Conservation (phyloP, 2,797 vertebrate genomes). For the Podarcis siculus region DNA sequence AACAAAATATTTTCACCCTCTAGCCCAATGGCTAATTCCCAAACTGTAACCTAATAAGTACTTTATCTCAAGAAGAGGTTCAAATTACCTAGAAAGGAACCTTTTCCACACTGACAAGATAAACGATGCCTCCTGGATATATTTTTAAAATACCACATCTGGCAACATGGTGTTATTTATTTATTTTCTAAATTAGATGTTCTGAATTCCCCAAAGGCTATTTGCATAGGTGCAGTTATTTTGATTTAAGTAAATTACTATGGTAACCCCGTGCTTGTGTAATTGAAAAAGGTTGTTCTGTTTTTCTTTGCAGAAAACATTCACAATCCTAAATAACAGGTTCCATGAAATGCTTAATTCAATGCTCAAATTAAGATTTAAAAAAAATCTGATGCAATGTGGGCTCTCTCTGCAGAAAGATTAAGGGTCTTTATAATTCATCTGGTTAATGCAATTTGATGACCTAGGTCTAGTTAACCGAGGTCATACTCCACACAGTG, state of each 20-base stretch:
- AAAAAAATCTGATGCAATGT: not conserved
- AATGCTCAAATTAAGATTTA: not conserved
- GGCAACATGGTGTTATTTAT: not conserved
- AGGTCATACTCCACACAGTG: not conserved
- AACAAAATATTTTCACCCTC: conserved; percentile 7
- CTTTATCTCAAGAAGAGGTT: conserved; percentile 7
- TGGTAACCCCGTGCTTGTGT: not conserved
- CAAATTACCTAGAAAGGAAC: not conserved
- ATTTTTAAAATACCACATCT: conserved; percentile 16
- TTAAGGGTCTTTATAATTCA: not conserved
- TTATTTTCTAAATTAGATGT: not conserved
- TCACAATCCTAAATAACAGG: not conserved
- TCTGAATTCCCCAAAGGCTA: not conserved
- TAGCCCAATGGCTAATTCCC: conserved; percentile 23
- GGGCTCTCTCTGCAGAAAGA: not conserved
- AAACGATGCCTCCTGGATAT: conserved; percentile 32
- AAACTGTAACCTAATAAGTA: conserved; percentile 3
- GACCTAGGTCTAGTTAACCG: conserved; percentile 1
- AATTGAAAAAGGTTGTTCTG: not conserved
- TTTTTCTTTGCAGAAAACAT: conserved; percentile 18
- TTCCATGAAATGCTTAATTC: not conserved
- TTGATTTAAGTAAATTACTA: not conserved
- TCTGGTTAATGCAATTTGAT: not conserved
- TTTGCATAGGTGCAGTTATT: conserved; percentile 25
- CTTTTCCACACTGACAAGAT: not conserved